Evolutionary conservation across 2,797 vertebrate species (phyloP).

Genomic region (Tokudaia tokunoshimensis): DNA sequence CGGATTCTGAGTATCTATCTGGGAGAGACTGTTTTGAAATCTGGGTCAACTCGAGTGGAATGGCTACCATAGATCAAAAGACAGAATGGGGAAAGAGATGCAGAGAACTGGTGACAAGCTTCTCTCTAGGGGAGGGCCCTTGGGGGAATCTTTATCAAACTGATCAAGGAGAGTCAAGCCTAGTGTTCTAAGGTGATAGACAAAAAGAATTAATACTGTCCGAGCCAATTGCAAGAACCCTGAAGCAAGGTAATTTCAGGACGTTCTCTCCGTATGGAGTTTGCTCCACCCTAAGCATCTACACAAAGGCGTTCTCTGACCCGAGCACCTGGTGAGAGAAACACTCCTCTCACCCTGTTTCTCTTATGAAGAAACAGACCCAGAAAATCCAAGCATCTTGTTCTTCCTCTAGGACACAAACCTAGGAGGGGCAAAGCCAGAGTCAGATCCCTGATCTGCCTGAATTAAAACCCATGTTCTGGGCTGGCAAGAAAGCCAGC

Average conservation of each 20-base stretch:
- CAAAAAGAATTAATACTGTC: neutral
- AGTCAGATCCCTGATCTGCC: neutral
- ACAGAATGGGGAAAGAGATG: neutral
- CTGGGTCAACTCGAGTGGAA: neutral
- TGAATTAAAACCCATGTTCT: conserved; percentile 17
- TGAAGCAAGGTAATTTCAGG: conserved; percentile 39
- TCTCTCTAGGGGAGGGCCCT: neutral
- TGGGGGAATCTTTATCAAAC: neutral
- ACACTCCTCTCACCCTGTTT: neutral
- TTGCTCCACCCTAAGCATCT: neutral
- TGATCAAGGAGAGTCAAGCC: neutral
- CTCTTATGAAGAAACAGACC: neutral
- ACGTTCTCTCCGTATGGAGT: neutral
- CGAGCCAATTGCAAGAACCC: neutral
- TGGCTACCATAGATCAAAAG: neutral
- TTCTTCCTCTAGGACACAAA: neutral
- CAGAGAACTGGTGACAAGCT: neutral
- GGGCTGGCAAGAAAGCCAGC: neutral
- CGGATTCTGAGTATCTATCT: neutral
- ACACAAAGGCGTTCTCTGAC: neutral
- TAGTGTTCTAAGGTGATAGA: neutral
- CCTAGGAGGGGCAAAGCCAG: neutral
- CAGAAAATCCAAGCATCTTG: neutral
- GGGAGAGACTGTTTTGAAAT: conserved; percentile 18
- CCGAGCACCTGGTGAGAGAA: neutral